phyloP scores from a whole-genome alignment of 2,888 invertebrate species.

The Eupithecia pulchellata region DNA sequence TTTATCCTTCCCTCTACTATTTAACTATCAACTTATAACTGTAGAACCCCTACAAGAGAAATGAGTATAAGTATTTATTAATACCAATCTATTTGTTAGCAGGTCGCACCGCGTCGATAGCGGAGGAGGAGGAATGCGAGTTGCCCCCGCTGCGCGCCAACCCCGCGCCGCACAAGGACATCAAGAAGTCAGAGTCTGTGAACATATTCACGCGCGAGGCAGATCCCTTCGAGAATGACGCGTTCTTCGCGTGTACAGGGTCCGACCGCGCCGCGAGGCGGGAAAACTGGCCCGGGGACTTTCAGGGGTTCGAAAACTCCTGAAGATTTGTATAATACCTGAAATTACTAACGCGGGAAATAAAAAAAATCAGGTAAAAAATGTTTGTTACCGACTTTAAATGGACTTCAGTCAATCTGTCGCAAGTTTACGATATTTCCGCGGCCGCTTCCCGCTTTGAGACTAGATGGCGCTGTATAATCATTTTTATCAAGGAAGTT shows the following conservation, averaged over 20 bases:
- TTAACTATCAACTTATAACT: no score
- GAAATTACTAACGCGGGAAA: neutral
- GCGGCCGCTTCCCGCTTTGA: neutral
- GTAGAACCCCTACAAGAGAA: no score
- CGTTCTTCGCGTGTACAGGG: slow-evolving; percentile 90
- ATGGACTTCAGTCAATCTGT: neutral
- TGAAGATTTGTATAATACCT: slow-evolving; percentile 49
- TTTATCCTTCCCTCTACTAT: no score
- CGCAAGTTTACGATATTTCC: neutral
- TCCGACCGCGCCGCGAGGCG: slow-evolving; percentile 76
- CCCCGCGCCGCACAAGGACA: slow-evolving; percentile 83
- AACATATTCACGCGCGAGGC: slow-evolving; percentile 94
- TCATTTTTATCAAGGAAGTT: neutral
- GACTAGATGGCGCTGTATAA: neutral
- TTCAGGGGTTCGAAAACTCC: slow-evolving; percentile 77
- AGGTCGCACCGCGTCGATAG: slow-evolving; percentile 74
- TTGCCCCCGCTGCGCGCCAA: slow-evolving; percentile 69
- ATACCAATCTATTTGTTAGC: neutral
- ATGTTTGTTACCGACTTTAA: neutral
- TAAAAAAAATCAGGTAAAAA: neutral
- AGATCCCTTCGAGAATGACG: slow-evolving; percentile 95
- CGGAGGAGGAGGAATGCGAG: slow-evolving; percentile 78
- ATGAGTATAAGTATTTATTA: no score
- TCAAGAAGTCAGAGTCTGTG: slow-evolving; percentile 95
- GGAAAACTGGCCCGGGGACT: slow-evolving; percentile 82